Evolutionary conservation across 2,888 invertebrate species (phyloP).

Genomic region (Drosophila mercatorum): DNA sequence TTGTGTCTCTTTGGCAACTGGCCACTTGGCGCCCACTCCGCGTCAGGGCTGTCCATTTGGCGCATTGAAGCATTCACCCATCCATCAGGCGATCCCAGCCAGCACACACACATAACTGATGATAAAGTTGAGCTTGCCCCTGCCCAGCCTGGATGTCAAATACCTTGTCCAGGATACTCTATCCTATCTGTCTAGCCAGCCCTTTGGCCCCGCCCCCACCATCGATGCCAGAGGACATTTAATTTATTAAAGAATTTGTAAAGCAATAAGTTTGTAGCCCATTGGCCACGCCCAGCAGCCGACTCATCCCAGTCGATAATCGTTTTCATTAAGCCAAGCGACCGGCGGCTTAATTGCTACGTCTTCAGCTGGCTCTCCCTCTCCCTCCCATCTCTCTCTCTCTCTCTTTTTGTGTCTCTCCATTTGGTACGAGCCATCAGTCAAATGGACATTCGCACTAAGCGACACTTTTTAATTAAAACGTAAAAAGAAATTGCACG

Average conservation of each 20-base stretch:
- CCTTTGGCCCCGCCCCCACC: slow-evolving; percentile 19
- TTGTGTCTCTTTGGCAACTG: slow-evolving; percentile 27
- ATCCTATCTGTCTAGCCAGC: slow-evolving; percentile 9
- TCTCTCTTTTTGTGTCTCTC: neutral
- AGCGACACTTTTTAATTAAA: slow-evolving; percentile 81
- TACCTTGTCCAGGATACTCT: slow-evolving; percentile 2
- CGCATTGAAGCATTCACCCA: slow-evolving; percentile 65
- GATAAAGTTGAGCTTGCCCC: slow-evolving; percentile 60
- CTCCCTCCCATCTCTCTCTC: neutral
- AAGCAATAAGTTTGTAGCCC: slow-evolving; percentile 72
- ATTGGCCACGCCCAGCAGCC: slow-evolving; percentile 39
- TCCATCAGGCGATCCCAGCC: slow-evolving; percentile 62
- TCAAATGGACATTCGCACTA: slow-evolving; percentile 75
- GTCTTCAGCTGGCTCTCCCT: slow-evolving; percentile 6
- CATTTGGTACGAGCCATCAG: slow-evolving; percentile 49
- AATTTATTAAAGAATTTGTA: slow-evolving; percentile 80
- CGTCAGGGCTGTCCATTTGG: slow-evolving; percentile 52
- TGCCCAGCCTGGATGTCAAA: neutral
- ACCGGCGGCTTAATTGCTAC: slow-evolving; percentile 68
- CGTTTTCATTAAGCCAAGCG: slow-evolving; percentile 74
- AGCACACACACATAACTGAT: slow-evolving; percentile 59
- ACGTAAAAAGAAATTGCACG: slow-evolving; percentile 58
- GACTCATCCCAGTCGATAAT: slow-evolving; percentile 65
- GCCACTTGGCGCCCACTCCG: slow-evolving; percentile 14
- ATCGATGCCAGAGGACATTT: slow-evolving; percentile 67